A percentile compares a stretch with the other conserved stretches of the same genome.
These are phyloP conservation scores for Coleophora deauratella DNA, from an alignment of 2,888 invertebrate species.

Conservation along the genomic window DNA sequence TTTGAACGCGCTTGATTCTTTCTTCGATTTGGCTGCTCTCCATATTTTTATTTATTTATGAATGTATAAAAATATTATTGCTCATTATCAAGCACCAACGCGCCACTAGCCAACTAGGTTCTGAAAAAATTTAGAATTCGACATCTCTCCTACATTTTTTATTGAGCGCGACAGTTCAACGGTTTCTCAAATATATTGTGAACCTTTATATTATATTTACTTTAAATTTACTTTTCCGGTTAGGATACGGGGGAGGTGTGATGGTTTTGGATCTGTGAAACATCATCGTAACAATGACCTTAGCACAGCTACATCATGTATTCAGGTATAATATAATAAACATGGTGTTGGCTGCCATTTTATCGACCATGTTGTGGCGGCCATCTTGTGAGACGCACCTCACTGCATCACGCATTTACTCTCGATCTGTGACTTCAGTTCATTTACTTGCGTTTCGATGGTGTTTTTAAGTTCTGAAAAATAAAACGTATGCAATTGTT, in stretches of 20 bases:
- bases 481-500: neutral
- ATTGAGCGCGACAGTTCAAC: constrained; percentile 57
- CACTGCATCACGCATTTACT: constrained; percentile 97
- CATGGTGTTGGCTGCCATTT: constrained; percentile 9
- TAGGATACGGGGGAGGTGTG: constrained; percentile 26
- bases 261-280: constrained; percentile 34
- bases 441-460: constrained; percentile 97
- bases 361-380: constrained; percentile 14
- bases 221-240: constrained; percentile 14
- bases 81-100: constrained; percentile 72
- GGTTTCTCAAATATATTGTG: constrained; percentile 19
- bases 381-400: constrained; percentile 37
- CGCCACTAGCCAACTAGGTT: constrained; percentile 68
- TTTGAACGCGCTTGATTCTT: constrained; percentile 24
- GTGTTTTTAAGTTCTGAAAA: constrained; percentile 97
- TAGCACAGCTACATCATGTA: constrained; percentile 71
- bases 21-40: constrained; percentile 35
- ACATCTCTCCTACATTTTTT: constrained; percentile 51
- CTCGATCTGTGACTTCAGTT: constrained; percentile 96
- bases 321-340: constrained; percentile 35
- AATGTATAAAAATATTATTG: constrained; percentile 75
- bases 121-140: constrained; percentile 59
- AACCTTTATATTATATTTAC: constrained; percentile 1
- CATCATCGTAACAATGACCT: constrained; percentile 51
- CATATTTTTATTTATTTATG: constrained; percentile 61